phyloP scores from a whole-genome alignment of 2,113 vertebrate species.

The Drymodes brunneopygia region DNA sequence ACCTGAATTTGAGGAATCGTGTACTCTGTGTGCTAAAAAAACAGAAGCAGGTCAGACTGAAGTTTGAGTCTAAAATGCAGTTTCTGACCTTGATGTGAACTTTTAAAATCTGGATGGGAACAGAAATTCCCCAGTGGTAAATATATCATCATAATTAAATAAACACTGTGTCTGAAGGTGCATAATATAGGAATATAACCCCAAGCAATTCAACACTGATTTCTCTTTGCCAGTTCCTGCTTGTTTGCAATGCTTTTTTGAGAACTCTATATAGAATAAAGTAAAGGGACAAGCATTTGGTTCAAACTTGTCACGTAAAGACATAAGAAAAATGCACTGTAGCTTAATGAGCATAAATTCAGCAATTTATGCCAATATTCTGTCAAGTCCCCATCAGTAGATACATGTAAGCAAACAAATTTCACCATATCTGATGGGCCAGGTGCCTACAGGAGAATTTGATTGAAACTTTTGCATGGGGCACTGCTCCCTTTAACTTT shows the following conservation, averaged over 20 bases:
- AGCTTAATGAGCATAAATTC: neutral
- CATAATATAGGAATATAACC: neutral
- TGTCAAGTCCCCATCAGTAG: neutral
- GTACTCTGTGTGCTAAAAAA: neutral
- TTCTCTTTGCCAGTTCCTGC: neutral
- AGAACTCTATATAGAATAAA: neutral
- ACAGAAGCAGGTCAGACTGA: neutral
- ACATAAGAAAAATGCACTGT: neutral
- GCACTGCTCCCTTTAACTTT: neutral
- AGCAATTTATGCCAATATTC: neutral
- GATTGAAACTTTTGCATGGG: neutral
- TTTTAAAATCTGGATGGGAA: neutral
- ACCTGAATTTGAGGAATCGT: neutral
- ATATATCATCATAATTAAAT: neutral
- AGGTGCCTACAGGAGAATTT: neutral
- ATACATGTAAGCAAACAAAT: neutral
- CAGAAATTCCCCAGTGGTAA: neutral
- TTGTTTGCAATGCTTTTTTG: neutral
- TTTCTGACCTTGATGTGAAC: neutral
- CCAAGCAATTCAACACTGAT: neutral
- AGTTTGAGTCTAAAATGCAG: neutral
- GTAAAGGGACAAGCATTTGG: neutral
- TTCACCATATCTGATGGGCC: neutral
- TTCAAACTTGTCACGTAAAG: neutral
- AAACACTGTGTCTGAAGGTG: neutral